These are phyloP conservation scores for Nestor notabilis DNA, from an alignment of 2,113 vertebrate genomes.

Conservation along the genomic window DNA sequence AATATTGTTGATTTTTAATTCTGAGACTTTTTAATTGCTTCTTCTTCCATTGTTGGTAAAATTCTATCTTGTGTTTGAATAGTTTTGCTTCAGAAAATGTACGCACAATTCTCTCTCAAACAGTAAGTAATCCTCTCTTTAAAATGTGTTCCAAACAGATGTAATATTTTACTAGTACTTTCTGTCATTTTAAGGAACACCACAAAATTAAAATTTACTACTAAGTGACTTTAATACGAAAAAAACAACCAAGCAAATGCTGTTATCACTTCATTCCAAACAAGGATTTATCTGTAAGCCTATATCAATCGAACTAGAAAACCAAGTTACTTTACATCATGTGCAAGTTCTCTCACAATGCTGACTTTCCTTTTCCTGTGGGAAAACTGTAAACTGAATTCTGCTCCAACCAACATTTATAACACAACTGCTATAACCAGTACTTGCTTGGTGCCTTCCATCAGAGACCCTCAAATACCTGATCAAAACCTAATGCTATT, in stretches of 20 bases:
- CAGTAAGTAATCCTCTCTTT: background rate
- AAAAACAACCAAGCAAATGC: background rate
- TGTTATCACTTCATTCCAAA: background rate
- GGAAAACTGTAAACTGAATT: background rate
- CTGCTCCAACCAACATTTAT: background rate
- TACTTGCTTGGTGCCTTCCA: background rate
- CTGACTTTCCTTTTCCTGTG: background rate
- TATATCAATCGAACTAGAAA: background rate
- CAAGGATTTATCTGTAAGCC: background rate
- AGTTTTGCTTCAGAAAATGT: background rate
- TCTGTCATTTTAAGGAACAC: background rate
- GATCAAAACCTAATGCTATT: background rate
- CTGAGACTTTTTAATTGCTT: background rate
- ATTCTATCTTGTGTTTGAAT: background rate
- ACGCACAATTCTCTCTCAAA: background rate
- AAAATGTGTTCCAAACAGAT: background rate
- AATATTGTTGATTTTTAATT: background rate
- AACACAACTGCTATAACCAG: background rate
- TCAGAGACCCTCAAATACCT: background rate
- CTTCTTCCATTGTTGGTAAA: background rate
- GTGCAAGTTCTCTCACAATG: background rate
- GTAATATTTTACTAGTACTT: background rate
- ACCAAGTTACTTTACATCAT: background rate
- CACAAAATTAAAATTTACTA: background rate
- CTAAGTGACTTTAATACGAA: background rate